Evolutionary conservation across 2,888 invertebrate species (phyloP).

Genomic region (Liopterus haemorrhoidalis): DNA sequence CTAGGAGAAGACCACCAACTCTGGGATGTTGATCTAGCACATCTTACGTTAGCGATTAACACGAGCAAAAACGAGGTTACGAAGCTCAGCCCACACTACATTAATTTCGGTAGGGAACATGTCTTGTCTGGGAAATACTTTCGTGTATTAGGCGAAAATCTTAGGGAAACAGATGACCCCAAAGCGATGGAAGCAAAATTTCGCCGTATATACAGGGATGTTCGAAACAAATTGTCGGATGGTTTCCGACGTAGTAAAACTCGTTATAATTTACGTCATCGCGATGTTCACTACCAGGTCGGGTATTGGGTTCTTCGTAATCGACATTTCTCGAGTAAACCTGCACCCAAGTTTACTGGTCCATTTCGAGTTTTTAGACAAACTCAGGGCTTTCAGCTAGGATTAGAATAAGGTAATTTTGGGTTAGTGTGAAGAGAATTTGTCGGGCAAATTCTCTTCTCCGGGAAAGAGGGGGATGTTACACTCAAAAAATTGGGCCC

Average conservation of each 20-base stretch:
- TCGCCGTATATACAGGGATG: too few relatives aligned
- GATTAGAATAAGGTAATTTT: too few relatives aligned
- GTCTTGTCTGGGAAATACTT: slow-evolving; percentile 19
- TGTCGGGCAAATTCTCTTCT: too few relatives aligned
- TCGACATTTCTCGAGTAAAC: background rate
- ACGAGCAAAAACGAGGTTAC: slow-evolving; percentile 31
- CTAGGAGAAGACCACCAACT: slow-evolving; percentile 20
- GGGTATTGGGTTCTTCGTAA: background rate
- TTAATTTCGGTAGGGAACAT: slow-evolving; percentile 27
- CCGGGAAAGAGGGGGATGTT: too few relatives aligned
- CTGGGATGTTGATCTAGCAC: slow-evolving; percentile 30
- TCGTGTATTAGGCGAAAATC: too few relatives aligned
- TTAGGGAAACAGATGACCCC: too few relatives aligned
- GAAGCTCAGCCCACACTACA: slow-evolving; percentile 26
- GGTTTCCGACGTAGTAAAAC: background rate
- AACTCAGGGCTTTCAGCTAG: too few relatives aligned
- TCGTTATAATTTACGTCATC: background rate
- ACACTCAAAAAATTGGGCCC: too few relatives aligned
- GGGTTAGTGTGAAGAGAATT: too few relatives aligned
- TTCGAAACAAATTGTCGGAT: too few relatives aligned
- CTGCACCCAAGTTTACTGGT: background rate
- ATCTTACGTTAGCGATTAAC: slow-evolving; percentile 30
- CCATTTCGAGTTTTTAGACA: too few relatives aligned
- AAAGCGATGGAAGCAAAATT: too few relatives aligned
- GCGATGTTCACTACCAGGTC: background rate